These are phyloP conservation scores for Platysternon megacephalum DNA, from an alignment of 2,113 vertebrate genomes.

Conservation along the genomic window DNA sequence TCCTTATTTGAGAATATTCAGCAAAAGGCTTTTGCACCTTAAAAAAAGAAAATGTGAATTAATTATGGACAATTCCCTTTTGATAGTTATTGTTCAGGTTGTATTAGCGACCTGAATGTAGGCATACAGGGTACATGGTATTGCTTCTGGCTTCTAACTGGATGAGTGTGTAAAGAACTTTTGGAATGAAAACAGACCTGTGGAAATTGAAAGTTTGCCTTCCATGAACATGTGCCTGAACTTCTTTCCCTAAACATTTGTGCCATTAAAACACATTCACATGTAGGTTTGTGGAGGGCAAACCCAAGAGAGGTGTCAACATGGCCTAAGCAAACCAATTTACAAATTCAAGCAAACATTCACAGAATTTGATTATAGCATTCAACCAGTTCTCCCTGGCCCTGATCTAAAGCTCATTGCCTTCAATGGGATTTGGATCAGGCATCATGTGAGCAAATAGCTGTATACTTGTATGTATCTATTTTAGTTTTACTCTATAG, in stretches of 20 bases:
- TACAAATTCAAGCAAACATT: neutral
- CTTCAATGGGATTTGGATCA: neutral
- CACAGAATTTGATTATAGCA: neutral
- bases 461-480: neutral
- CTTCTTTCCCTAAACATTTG: neutral
- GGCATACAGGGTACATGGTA: neutral
- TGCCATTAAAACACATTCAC: neutral
- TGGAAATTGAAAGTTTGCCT: neutral
- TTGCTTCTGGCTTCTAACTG: neutral
- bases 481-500: neutral
- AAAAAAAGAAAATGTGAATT: neutral
- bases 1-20: neutral
- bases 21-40: neutral
- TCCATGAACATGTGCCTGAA: neutral
- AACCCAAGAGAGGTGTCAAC: neutral
- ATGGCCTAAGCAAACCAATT: neutral
- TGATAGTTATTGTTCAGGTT: neutral
- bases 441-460: neutral
- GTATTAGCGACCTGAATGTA: neutral
- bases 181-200: neutral
- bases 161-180: neutral
- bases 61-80: neutral
- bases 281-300: neutral
- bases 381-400: neutral
- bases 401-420: neutral